Base-by-base conservation (phyloP, 1,140 invertebrate genomes). In the Dendrolimus kikuchii region DNA sequence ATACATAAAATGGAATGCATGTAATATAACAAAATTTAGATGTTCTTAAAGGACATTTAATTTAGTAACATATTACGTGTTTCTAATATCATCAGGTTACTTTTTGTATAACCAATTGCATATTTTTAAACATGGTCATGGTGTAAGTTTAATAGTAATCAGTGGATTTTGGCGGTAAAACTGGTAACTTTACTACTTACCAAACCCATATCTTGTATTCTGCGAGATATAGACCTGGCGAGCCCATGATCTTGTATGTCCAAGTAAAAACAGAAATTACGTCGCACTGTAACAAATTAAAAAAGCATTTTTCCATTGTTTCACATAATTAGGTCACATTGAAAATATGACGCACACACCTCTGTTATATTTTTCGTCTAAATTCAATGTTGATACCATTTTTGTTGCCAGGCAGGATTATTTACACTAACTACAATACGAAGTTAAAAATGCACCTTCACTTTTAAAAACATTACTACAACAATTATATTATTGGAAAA, bases 251-350 rank as follows among this genome's bases (percentile, higher is more conserved):
- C 92, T 77, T 91, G 91, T 57, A 93, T 89, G 64, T 93, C 91
- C 88, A 93, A 89, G 77, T 92, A 93, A 86, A 93, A 93, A 59
- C 88, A 90, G 59, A 91, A 91, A 68, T 90, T 90, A 71, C 73
- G 75, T 62, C 77, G 66, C 51, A 83, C 81, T 86, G 80, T 47
- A 80, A 84, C 55, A 64, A 55, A 57, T 55, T 48, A 63, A 5
- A 55, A 38, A 45, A 55, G 46, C 53, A 49, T 42, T 10, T 57
- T 46, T 36, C 43, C 7, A 45, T 7, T 40, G 51, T 64, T 54
- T 57, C 36, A 54, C 46, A 8, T 48, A 60, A 60, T 59, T 60
- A 64, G 51, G 55, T 55, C 57, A 62, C 58, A 58, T 67, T 55
- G 55, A 53, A 64, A 68, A 67, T 66, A 58, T 58, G 56, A 62